Percentiles rank a stretch among this genome's conserved stretches.
These are phyloP conservation scores for Artemisiospiza belli DNA, from an alignment of 2,113 vertebrate species.

Conservation along the genomic window DNA sequence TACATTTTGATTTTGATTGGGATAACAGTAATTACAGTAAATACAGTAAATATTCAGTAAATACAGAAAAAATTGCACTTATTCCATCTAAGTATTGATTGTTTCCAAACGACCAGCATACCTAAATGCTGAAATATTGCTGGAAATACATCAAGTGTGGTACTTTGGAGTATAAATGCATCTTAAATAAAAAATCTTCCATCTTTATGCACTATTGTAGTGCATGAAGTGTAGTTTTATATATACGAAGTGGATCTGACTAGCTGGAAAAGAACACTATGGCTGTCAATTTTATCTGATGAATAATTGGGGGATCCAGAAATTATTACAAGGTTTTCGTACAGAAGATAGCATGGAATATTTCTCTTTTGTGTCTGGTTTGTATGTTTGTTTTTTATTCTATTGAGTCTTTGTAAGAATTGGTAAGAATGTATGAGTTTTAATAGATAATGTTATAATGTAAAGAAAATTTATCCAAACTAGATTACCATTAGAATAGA, in stretches of 20 bases:
- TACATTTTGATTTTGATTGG: not conserved
- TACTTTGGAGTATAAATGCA: not conserved
- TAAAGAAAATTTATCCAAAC: not conserved
- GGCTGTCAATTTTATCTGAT: not conserved
- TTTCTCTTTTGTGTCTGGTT: not conserved
- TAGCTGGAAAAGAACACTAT: not conserved
- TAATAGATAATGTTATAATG: not conserved
- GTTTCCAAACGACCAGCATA: not conserved
- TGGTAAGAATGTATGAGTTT: not conserved
- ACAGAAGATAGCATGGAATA: not conserved
- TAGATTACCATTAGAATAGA: not conserved
- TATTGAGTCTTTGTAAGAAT: not conserved
- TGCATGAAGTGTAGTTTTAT: not conserved
- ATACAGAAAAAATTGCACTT: not conserved
- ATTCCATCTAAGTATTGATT: not conserved
- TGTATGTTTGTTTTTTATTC: not conserved
- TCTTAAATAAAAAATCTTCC: not conserved
- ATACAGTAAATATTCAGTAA: not conserved
- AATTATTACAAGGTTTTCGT: fast-evolving
- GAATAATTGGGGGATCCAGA: not conserved
- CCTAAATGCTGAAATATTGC: not conserved
- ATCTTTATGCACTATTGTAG: not conserved
- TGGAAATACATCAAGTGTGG: not conserved
- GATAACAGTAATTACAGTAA: not conserved
- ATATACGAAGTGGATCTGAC: not conserved